Evolutionary conservation across 2,888 invertebrate genomes (phyloP).

Genomic region (Carterocephalus palaemon): DNA sequence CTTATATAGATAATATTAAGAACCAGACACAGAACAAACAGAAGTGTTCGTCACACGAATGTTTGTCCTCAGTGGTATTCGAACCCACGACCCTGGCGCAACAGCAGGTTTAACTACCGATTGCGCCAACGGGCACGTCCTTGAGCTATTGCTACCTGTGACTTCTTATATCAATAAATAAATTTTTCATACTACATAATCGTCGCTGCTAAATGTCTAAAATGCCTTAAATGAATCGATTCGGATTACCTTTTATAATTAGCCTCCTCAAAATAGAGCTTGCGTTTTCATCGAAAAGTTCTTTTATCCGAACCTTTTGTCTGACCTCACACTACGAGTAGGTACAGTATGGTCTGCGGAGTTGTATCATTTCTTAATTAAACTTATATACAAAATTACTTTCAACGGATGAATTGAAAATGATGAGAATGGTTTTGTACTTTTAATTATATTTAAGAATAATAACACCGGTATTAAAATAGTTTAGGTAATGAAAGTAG

Average conservation of each 20-base stretch:
- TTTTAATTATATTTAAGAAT: background rate
- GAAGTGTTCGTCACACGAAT: too few species aligned
- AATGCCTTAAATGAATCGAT: slow-evolving; percentile 59
- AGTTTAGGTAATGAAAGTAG: too few species aligned
- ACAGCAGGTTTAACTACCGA: too few species aligned
- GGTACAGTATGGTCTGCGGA: slow-evolving; percentile 34
- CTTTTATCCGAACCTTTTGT: too few species aligned
- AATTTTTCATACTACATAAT: background rate
- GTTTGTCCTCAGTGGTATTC: too few species aligned
- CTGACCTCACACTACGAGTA: slow-evolving; percentile 42
- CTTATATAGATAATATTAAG: too few species aligned
- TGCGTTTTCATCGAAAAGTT: slow-evolving; percentile 51
- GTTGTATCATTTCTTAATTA: slow-evolving; percentile 29
- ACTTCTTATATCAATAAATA: too few species aligned
- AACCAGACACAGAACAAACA: too few species aligned
- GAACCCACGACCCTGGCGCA: too few species aligned
- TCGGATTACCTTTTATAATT: slow-evolving; percentile 67
- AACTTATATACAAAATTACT: slow-evolving; percentile 18
- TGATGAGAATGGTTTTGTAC: slow-evolving; percentile 5
- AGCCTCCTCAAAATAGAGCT: slow-evolving; percentile 57
- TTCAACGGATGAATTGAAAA: slow-evolving; percentile 1
- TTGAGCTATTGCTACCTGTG: too few species aligned
- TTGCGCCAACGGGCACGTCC: too few species aligned
- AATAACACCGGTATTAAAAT: too few species aligned
- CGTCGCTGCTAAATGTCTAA: slow-evolving; percentile 1